Evolutionary conservation across 2,797 vertebrate genomes (phyloP).

Genomic region (Margarornis squamiger): DNA sequence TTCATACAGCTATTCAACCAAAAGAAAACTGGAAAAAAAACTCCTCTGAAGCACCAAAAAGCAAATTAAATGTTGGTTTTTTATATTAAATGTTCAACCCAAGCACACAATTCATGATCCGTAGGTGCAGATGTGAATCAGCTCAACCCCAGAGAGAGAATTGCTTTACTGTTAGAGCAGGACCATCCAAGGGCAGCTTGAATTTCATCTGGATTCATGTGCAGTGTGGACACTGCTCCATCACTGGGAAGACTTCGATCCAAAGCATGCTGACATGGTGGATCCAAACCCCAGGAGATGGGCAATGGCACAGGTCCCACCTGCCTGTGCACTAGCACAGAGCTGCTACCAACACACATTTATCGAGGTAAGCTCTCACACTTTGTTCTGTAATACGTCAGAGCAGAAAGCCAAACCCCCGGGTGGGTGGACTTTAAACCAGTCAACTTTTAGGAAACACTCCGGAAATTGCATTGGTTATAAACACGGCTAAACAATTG

Average conservation of each 20-base stretch:
- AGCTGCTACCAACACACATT: not conserved
- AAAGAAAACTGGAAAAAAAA: not conserved
- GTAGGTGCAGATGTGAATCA: not conserved
- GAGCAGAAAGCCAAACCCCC: not conserved
- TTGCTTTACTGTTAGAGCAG: not conserved
- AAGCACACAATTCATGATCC: not conserved
- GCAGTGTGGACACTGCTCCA: not conserved
- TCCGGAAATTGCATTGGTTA: not conserved
- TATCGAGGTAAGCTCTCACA: not conserved
- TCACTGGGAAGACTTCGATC: not conserved
- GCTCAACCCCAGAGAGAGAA: not conserved
- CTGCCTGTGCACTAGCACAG: accelerated
- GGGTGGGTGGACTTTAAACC: not conserved
- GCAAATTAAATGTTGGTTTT: not conserved
- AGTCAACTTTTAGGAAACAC: not conserved
- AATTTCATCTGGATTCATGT: not conserved
- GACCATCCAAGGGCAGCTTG: not conserved
- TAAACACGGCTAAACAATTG: not conserved
- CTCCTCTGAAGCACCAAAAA: not conserved
- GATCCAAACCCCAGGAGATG: not conserved
- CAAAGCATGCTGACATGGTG: not conserved
- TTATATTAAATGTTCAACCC: not conserved
- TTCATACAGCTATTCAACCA: not conserved
- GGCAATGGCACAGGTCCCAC: not conserved
- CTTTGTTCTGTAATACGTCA: not conserved